Conservation (phyloP, 2,113 vertebrate genomes). For the Caranx melampygus region DNA sequence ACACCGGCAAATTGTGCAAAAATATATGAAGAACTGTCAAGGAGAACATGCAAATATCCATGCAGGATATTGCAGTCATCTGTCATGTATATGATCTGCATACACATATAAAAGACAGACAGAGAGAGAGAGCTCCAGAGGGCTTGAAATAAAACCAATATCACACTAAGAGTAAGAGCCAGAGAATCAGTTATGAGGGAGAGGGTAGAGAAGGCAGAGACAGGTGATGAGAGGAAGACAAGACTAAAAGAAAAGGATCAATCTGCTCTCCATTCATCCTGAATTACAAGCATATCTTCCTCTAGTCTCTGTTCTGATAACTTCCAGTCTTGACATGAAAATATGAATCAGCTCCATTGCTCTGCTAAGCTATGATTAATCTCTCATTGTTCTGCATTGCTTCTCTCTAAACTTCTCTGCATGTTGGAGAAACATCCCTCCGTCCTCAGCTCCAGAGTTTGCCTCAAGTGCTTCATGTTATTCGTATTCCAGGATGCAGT, state of each 20-base stretch:
- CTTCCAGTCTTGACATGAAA: slow-evolving; percentile 9
- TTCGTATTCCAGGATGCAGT: no score
- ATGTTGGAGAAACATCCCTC: no score
- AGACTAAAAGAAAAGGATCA: background rate
- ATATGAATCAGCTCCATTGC: slow-evolving; percentile 9
- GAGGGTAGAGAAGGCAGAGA: background rate
- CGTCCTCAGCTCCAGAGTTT: no score
- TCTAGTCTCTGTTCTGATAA: background rate
- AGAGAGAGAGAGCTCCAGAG: background rate
- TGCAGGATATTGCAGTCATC: slow-evolving; percentile 34
- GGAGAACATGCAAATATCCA: background rate
- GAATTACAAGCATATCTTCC: background rate
- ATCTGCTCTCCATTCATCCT: background rate
- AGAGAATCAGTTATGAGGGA: background rate
- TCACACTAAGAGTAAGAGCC: background rate
- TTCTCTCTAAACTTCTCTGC: background rate
- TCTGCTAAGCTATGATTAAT: background rate
- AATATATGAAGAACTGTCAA: background rate
- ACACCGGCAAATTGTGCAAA: background rate
- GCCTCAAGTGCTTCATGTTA: no score
- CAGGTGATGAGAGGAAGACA: background rate
- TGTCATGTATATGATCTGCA: slow-evolving; percentile 22
- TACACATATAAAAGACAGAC: background rate
- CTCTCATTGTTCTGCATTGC: background rate
- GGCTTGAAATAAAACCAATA: slow-evolving; percentile 30